Evolutionary conservation across 2,113 vertebrate genomes (phyloP).

Genomic region (Hemicordylus capensis): DNA sequence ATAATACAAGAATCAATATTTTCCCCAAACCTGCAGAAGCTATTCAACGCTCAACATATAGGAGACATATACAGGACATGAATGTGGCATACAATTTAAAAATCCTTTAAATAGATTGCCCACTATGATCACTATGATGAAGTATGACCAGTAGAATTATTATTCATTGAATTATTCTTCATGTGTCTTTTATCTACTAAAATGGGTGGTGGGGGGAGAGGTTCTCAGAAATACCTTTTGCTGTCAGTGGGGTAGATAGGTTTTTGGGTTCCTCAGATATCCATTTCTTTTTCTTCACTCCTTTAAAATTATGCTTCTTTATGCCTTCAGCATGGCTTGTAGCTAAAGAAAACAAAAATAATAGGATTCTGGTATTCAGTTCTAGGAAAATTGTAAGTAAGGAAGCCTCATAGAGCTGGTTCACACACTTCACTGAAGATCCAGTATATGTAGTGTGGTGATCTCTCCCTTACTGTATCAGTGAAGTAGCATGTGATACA

Average conservation of each 20-base stretch:
- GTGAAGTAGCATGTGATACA: background rate
- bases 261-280: conserved; percentile 67
- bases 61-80: no score
- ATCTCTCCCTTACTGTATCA: background rate
- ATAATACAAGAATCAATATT: conserved; percentile 26
- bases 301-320: conserved; percentile 72
- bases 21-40: background rate
- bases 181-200: background rate
- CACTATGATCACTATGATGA: background rate
- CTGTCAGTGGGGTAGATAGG: conserved; percentile 48
- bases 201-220: no score
- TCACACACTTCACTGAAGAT: background rate
- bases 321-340: conserved; percentile 57
- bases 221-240: conserved; percentile 53
- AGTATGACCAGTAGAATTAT: background rate
- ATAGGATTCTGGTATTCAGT: background rate
- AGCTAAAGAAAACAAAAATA: conserved; percentile 56
- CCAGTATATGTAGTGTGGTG: background rate
- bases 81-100: background rate
- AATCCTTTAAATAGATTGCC: background rate
- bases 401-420: background rate
- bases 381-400: background rate
- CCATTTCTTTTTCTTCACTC: conserved; percentile 72
- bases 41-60: background rate
- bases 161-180: no score